Evolutionary conservation across 2,888 invertebrate species (phyloP), one percentile per base, ranked within the genome.

Genomic region (Aphelenchoides bicaudatus): DNA sequence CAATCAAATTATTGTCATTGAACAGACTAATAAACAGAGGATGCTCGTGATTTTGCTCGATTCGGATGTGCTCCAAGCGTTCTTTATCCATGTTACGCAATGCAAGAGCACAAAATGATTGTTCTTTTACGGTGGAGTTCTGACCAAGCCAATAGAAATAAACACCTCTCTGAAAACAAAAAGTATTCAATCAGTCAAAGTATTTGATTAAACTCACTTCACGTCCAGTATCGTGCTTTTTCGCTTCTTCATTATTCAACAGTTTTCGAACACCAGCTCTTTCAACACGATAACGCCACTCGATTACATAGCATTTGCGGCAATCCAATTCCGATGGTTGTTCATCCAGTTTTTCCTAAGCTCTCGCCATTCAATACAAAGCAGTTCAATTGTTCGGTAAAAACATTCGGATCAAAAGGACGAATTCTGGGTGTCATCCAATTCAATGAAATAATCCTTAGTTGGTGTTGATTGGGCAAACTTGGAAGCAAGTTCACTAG

Each of bases 141-240:
- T 38, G 58, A 21, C 74, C 74, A 23, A 74, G 58, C 74, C 74
- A 74, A 51, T 74, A 73, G 63, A 74, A 74, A 55, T 65, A 74
- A 6, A 69, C 69, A 4, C 66, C 56, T 30, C 74, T 49, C 21
- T n/a, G n/a, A n/a, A n/a, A n/a, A n/a, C n/a, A n/a, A n/a, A n/a
- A n/a, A n/a, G n/a, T n/a, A n/a, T n/a, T n/a, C n/a, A n/a, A n/a
- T n/a, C n/a, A n/a, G n/a, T n/a, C n/a, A n/a, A n/a, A n/a, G n/a
- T n/a, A n/a, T n/a, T n/a, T n/a, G n/a, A n/a, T n/a, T n/a, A n/a
- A n/a, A n/a, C n/a, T n/a, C n/a, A n/a, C n/a, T n/a, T 68, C 60
- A 31, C 74, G 52, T 23, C 74, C 74, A 6, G 74, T 74, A 46
- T 73, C 71, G 38, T 68, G 54, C 21, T 67, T 31, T 13, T n/a